Evolutionary conservation across 2,797 vertebrate genomes (phyloP), one percentile per base, ranked within the genome.

Genomic region (Tapera naevia): DNA sequence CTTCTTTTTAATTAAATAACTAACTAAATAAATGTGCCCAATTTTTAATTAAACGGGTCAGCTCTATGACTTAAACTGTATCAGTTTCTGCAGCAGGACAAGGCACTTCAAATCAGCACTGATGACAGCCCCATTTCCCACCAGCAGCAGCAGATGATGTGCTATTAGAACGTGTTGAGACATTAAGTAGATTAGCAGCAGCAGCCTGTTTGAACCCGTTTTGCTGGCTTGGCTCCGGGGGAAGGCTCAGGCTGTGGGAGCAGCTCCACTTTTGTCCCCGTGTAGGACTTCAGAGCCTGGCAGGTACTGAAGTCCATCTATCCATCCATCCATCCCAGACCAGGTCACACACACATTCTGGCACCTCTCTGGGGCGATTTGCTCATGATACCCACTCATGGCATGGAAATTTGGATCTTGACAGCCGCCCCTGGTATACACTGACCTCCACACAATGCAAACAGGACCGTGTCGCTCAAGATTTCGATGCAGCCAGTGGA

Each of bases 111-210:
- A 89, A 27, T 25, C 58, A 43, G 43, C 5, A 11, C 54, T 24
- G 90, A 17, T 53, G 92, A 74, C 53, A 80, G 65, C 32, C 60
- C 60, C 2, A 7, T 41, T 94, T 96, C 88, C 80, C 91, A 90
- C 65, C 91, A 88, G 58, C 51, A 61, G 93, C 81, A 89, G 89
- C 73, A 89, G 87, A 64, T 7, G 3, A 94, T 51, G 91, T 0
- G 25, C 79, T 78, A 43, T 70, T 91, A 89, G 35, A 27, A 83
- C 43, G 0, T 80, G 92, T 86, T 2, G 4, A 90, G 93, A 80
- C 94, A 78, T 57, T 80, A 87, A 85, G 90, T 76, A 91, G 93
- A 96, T 96, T 76, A 95, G 92, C 88, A 89, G 61, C 78, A 80
- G 75, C 89, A 80, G 87, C 94, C 46, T 94, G 93, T 62, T 88